These are phyloP conservation scores for Mythimna vitellina DNA, from an alignment of 2,888 invertebrate species.

Conservation along the genomic window DNA sequence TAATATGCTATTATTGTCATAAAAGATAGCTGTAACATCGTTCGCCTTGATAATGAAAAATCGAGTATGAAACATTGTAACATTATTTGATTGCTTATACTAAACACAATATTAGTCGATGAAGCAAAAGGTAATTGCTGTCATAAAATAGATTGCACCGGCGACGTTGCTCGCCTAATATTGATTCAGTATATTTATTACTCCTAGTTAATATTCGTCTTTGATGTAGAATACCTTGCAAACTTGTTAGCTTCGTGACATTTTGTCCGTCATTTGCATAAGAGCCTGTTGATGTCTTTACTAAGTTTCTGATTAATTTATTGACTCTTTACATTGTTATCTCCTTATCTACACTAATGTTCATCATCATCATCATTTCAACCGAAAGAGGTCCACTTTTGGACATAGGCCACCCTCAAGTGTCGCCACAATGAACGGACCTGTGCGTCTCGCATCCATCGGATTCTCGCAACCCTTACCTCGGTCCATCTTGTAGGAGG, in stretches of 20 bases:
- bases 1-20: not conserved
- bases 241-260: constrained; percentile 31
- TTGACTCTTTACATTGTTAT: not conserved
- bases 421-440: too few species aligned
- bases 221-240: constrained; percentile 11
- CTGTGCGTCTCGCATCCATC: too few species aligned
- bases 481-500: too few species aligned
- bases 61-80: constrained; percentile 42
- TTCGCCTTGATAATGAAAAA: constrained; percentile 28
- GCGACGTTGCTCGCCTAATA: constrained; percentile 35
- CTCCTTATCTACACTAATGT: too few species aligned
- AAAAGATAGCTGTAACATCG: not conserved
- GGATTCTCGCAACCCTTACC: too few species aligned
- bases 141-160: constrained; percentile 51
- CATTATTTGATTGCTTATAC: constrained; percentile 42
- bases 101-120: constrained; percentile 53
- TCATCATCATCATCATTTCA: too few species aligned
- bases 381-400: too few species aligned
- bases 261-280: constrained; percentile 20
- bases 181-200: constrained; percentile 40
- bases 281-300: constrained; percentile 12
- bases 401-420: too few species aligned
- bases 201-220: constrained; percentile 20
- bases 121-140: constrained; percentile 41
- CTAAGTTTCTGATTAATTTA: not conserved